Percentiles rank a stretch among this genome's conserved stretches.
Evolutionary conservation across 1,140 invertebrate genomes (phyloP).

Genomic region (Drosophila prosaltans): DNA sequence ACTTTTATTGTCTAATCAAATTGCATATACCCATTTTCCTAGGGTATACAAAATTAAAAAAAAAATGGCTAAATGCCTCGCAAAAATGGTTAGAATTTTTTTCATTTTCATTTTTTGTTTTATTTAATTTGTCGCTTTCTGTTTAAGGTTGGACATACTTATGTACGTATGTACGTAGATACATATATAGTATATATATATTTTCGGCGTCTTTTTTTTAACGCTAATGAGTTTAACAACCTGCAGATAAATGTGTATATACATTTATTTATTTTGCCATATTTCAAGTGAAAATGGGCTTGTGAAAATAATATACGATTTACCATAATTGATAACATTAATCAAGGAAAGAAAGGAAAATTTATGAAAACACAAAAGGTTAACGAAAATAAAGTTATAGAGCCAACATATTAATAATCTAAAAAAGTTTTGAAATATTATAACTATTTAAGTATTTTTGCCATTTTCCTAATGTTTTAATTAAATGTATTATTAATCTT

Average conservation of each 20-base stretch:
- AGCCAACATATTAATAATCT: too few species aligned
- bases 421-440: too few species aligned
- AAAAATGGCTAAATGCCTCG: conserved; percentile 3
- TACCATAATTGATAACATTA: neutral
- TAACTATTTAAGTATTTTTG: too few species aligned
- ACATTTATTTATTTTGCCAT: neutral
- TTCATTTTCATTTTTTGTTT: conserved; percentile 40
- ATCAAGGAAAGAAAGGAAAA: neutral
- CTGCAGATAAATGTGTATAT: conserved; percentile 38
- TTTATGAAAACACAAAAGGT: neutral
- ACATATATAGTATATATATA: too few species aligned
- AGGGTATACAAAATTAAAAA: neutral
- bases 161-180: neutral
- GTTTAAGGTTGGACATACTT: conserved; percentile 9
- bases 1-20: too few species aligned
- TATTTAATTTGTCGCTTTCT: conserved; percentile 16
- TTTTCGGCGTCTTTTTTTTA: conserved; percentile 8
- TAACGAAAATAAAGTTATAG: too few species aligned
- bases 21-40: neutral
- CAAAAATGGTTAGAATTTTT: conserved; percentile 11
- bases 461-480: too few species aligned
- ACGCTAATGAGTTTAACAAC: conserved; percentile 68
- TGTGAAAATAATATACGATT: conserved; percentile 7
- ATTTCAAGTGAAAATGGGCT: conserved; percentile 35
- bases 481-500: too few species aligned